Base-by-base conservation (phyloP, 2,888 invertebrate genomes). In the Dynastes tityus region DNA sequence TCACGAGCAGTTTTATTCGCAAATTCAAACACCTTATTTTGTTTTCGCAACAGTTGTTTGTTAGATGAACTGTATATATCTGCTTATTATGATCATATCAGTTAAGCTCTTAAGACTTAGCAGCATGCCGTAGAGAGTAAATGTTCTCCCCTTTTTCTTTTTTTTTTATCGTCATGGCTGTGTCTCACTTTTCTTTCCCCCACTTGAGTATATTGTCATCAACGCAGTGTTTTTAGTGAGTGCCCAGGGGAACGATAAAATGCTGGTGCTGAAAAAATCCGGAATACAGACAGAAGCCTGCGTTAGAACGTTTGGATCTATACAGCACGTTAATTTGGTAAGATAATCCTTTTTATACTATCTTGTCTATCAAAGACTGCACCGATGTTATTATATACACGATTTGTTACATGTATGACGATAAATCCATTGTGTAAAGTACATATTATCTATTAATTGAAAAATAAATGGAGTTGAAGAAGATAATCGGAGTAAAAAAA, bases 211-310 rank as follows among this genome's bases (percentile, higher is more conserved):
- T 55, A 53, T 55, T 55, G 13, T 74, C 73, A 67, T 67, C 68
- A 76, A 68, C 45, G 76, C 53, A 76, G 79, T 79, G 76, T 79
- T 79, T 74, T 71, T 76, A 78, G 78, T 78, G 78, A 78, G 61
- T 65, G 78, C 70, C 71, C 65, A 74, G 78, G 55, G 55, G 45
- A 74, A 40, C 73, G 73, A 61, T 74, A 74, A 82, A 81, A 85
- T 85, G 86, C 82, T 86, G 80, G 84, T 86, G 53, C 78, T 86
- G 73, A 86, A 85, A 81, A 86, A 86, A 80, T 83, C 84, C 65
- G 85, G 85, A 74, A 79, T 85, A 76, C 85, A 86, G 79, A 84
- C 83, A 61, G 81, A 81, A 55, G 80, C 82, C 61, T 83, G 83
- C 76, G 83, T 83, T 78, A 84, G 83, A 75, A 81, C 84, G 22